A percentile compares a stretch with the other conserved stretches of the same genome.
Evolutionary conservation across 2,797 vertebrate species (phyloP).

Genomic region (Microctenopoma lineatum): DNA sequence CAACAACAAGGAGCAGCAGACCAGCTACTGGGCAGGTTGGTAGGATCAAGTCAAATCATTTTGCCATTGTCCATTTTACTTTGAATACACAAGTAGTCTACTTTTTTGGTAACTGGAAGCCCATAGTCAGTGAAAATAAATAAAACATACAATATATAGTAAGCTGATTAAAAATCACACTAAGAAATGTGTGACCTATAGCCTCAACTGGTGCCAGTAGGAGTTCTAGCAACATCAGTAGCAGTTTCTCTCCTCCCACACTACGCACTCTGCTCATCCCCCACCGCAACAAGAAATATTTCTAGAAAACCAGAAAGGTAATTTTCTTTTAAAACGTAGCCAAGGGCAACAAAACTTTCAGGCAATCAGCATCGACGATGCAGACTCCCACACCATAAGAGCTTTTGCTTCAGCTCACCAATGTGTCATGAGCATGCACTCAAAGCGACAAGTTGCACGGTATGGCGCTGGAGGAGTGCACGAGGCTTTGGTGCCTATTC

Average conservation of each 20-base stretch:
- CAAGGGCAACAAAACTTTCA: conserved; percentile 42
- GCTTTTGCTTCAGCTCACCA: conserved; percentile 11
- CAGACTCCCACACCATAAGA: conserved; percentile 18
- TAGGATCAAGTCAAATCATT: no score
- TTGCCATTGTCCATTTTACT: neutral
- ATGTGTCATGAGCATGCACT: conserved; percentile 29
- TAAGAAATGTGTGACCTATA: conserved; percentile 13
- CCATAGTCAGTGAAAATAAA: neutral
- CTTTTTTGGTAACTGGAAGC: neutral
- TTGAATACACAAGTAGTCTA: neutral
- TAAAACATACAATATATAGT: neutral
- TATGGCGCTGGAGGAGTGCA: conserved; percentile 4
- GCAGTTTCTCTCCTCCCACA: conserved; percentile 34
- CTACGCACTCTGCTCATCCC: neutral
- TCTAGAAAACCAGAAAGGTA: conserved; percentile 30
- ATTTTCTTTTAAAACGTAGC: conserved; percentile 3
- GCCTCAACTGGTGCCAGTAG: conserved; percentile 4
- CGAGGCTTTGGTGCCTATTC: conserved; percentile 16
- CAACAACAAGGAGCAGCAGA: no score
- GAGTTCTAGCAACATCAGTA: conserved; percentile 22
- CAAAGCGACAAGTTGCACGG: conserved; percentile 1
- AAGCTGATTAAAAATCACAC: neutral
- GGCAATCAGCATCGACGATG: conserved; percentile 22
- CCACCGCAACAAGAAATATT: conserved; percentile 19
- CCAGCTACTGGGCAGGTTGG: no score